These are phyloP conservation scores for Microtus pennsylvanicus DNA, from an alignment of 2,113 vertebrate species.

Conservation along the genomic window DNA sequence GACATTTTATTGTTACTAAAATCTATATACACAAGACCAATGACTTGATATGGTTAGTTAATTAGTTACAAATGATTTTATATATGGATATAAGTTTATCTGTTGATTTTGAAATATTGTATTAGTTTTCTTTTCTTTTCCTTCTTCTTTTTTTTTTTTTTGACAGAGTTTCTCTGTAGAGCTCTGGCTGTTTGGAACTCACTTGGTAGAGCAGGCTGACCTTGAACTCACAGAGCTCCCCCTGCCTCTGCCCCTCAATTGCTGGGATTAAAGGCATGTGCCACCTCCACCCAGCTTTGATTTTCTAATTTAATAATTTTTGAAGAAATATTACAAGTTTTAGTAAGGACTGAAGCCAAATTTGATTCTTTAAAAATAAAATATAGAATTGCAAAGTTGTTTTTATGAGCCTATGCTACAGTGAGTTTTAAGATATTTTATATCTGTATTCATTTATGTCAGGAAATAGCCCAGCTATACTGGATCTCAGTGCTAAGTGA, in stretches of 20 bases:
- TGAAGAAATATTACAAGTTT: slow-evolving; percentile 32
- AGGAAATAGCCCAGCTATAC: background rate
- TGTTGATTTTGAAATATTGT: background rate
- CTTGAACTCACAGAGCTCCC: background rate
- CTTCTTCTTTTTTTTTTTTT: no score
- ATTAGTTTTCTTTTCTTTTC: background rate
- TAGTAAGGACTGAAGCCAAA: background rate
- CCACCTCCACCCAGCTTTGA: background rate
- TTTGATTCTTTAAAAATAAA: background rate
- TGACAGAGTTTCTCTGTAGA: background rate
- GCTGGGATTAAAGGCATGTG: background rate
- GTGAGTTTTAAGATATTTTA: background rate
- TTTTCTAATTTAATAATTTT: slow-evolving; percentile 8
- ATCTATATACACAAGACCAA: background rate
- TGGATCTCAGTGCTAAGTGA: background rate
- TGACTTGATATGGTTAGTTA: background rate
- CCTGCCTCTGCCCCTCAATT: background rate
- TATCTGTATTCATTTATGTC: background rate
- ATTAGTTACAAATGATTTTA: slow-evolving; percentile 31
- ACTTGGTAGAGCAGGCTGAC: background rate
- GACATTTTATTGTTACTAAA: slow-evolving; percentile 23
- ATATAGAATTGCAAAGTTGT: background rate
- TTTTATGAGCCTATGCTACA: background rate
- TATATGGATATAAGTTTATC: background rate
- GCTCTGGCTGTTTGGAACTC: background rate